Evolutionary conservation across 2,113 vertebrate species (phyloP).

Genomic region (Engystomops pustulosus): DNA sequence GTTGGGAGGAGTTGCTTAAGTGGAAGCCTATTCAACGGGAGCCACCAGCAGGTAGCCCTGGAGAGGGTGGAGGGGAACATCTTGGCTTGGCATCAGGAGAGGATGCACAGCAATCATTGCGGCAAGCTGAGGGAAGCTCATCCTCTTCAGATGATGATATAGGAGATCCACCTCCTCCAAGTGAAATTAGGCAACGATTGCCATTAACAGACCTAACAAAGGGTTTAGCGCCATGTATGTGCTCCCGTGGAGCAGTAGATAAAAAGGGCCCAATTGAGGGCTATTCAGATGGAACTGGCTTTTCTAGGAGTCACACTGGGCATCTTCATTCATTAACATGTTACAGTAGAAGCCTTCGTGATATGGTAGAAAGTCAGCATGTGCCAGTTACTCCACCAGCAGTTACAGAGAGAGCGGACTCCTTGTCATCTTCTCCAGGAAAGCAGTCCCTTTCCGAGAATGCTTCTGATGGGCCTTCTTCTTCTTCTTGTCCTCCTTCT

Average conservation of each 20-base stretch:
- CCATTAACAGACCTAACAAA: conserved; percentile 52
- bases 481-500: conserved; percentile 33
- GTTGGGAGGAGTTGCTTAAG: conserved; percentile 72
- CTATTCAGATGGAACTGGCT: conserved; percentile 47
- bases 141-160: conserved; percentile 60
- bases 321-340: conserved; percentile 54
- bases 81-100: conserved; percentile 47
- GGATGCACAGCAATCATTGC: conserved; percentile 28
- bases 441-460: conserved; percentile 27
- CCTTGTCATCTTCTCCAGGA: conserved; percentile 20
- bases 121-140: conserved; percentile 60
- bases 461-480: background rate
- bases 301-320: conserved; percentile 44
- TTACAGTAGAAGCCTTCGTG: conserved; percentile 46
- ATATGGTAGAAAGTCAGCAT: conserved; percentile 50
- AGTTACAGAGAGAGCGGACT: conserved; percentile 31
- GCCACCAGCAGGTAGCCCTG: conserved; percentile 66
- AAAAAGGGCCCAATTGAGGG: conserved; percentile 46
- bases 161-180: conserved; percentile 46
- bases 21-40: conserved; percentile 72
- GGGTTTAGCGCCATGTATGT: conserved; percentile 51
- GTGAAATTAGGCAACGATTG: conserved; percentile 49
- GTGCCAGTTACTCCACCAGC: conserved; percentile 28
- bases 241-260: conserved; percentile 52
- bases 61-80: conserved; percentile 55